Conservation (phyloP, 2,797 vertebrate genomes). For the Urosaurus nigricauda region DNA sequence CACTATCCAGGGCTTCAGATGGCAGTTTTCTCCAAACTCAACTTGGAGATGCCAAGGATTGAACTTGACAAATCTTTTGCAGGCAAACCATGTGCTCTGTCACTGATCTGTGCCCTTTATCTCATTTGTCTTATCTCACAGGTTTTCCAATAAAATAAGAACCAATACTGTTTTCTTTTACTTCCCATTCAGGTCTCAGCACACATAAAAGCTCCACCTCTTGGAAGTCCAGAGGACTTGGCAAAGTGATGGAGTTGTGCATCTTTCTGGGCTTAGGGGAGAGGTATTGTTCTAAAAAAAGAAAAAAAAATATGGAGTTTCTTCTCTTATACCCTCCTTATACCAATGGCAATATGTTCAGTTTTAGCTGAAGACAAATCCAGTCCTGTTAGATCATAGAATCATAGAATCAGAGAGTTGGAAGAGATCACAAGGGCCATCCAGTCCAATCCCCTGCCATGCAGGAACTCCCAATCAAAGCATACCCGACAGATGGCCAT, state of each 20-base stretch:
- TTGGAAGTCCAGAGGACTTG: not conserved
- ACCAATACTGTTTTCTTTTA: not conserved
- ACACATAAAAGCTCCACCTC: not conserved
- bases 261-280: not conserved
- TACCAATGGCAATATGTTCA: not conserved
- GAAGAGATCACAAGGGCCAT: too few relatives aligned
- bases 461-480: too few relatives aligned
- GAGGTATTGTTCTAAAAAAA: not conserved
- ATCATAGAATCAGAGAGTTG: too few relatives aligned
- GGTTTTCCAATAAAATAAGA: not conserved
- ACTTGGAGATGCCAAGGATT: not conserved
- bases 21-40: not conserved
- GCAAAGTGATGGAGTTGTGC: not conserved
- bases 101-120: not conserved
- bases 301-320: not conserved
- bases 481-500: too few relatives aligned
- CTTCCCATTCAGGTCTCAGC: not conserved
- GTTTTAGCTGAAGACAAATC: not conserved
- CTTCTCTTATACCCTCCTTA: not conserved
- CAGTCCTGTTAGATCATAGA: not conserved
- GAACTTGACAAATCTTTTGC: not conserved
- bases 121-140: not conserved
- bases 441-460: too few relatives aligned
- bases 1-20: not conserved
- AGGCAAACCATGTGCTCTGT: not conserved